Evolutionary conservation across 2,888 invertebrate genomes (phyloP).

Genomic region (Petrolisthes cinctipes): DNA sequence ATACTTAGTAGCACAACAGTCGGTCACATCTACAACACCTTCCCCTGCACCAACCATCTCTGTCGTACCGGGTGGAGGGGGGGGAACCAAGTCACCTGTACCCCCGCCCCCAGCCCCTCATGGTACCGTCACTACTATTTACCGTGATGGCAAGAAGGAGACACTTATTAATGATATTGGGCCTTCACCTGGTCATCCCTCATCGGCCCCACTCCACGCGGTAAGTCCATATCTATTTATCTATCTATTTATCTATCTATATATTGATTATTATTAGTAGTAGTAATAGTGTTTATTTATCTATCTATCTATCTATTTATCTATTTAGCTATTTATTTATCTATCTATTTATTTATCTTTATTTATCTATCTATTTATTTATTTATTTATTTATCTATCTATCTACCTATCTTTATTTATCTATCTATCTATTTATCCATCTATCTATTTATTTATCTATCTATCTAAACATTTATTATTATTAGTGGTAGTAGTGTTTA

Average conservation of each 20-base stretch:
- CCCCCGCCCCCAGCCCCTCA: slow-evolving; percentile 42
- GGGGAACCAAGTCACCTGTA: slow-evolving; percentile 59
- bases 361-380: no score
- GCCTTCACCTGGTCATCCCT: slow-evolving; percentile 64
- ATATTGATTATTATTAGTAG: neutral
- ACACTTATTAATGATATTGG: slow-evolving; percentile 77
- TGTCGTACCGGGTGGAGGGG: slow-evolving; percentile 4
- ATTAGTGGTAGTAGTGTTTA: neutral
- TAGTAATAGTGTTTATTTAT: no score
- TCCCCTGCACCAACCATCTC: slow-evolving; percentile 59
- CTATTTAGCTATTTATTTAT: no score
- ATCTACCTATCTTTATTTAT: no score
- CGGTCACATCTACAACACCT: slow-evolving; percentile 59
- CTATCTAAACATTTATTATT: neutral
- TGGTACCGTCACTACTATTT: slow-evolving; percentile 68
- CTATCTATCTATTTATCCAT: no score
- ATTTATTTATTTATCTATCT: no score
- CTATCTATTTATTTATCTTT: no score
- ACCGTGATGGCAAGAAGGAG: slow-evolving; percentile 72
- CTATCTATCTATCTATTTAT: no score
- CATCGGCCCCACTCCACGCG: slow-evolving; percentile 40
- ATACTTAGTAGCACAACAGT: slow-evolving; percentile 54
- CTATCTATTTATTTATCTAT: no score
- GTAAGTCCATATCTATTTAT: slow-evolving; percentile 36
- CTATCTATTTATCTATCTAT: slow-evolving; percentile 1